These are phyloP conservation scores for Conops quadrifasciatus DNA, from an alignment of 2,888 invertebrate species.

Conservation along the genomic window DNA sequence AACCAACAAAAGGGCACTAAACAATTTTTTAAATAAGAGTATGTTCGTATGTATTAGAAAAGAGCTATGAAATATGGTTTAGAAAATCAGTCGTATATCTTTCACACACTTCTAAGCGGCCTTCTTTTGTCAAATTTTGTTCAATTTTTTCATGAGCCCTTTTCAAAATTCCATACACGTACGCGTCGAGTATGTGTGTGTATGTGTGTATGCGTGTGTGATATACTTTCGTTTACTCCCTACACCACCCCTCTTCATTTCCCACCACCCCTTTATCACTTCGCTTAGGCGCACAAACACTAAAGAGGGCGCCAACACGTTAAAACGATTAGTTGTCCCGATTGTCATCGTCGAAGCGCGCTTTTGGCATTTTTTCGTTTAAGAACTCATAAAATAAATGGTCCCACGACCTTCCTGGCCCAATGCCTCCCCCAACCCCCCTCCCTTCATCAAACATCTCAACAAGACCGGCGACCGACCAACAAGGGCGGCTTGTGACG, in stretches of 20 bases:
- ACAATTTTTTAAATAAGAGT: neutral
- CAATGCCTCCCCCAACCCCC: too few species aligned
- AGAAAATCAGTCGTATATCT: neutral
- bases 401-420: too few species aligned
- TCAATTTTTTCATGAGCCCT: neutral
- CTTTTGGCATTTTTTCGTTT: conserved; percentile 50
- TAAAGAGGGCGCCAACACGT: too few species aligned
- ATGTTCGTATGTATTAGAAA: too few species aligned
- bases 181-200: neutral
- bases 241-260: too few species aligned
- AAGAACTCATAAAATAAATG: conserved; percentile 60
- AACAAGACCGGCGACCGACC: too few species aligned
- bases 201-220: conserved; percentile 25
- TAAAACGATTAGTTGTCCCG: conserved; percentile 47
- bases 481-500: too few species aligned
- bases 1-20: too few species aligned
- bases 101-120: neutral
- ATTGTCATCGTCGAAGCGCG: conserved; percentile 54
- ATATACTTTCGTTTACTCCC: too few species aligned
- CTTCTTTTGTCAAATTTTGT: neutral
- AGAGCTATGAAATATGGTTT: neutral
- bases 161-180: conserved; percentile 24
- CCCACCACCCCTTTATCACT: too few species aligned
- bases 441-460: too few species aligned
- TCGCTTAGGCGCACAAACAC: too few species aligned